Conservation (phyloP, 2,113 vertebrate genomes). For the Chaenocephalus aceratus region DNA sequence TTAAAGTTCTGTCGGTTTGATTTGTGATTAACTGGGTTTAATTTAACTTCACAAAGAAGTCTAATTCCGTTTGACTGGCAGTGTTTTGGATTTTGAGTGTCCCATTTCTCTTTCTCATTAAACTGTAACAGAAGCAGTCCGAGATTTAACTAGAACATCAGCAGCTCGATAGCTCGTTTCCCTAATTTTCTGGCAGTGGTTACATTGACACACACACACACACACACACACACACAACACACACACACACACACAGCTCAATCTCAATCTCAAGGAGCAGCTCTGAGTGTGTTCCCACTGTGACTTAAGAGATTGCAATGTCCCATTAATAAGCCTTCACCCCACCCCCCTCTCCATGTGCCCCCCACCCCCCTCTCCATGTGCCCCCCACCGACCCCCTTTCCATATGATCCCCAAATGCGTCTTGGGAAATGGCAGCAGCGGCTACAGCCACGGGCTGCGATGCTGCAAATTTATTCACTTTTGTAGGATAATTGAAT, state of each 20-base stretch:
- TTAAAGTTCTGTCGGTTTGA: background rate
- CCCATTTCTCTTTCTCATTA: background rate
- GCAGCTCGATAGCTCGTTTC: background rate
- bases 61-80: background rate
- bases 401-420: slow-evolving; percentile 53
- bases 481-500: slow-evolving; percentile 85
- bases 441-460: slow-evolving; percentile 64
- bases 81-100: background rate
- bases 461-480: slow-evolving; percentile 82
- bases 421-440: slow-evolving; percentile 71
- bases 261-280: slow-evolving; percentile 5
- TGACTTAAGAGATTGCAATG: slow-evolving; percentile 58
- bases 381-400: background rate
- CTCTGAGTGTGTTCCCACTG: slow-evolving; percentile 25
- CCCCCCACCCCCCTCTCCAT: no score
- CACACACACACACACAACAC: background rate
- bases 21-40: background rate
- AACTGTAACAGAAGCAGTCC: background rate
- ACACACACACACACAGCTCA: slow-evolving; percentile 4
- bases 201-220: background rate
- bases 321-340: slow-evolving; percentile 66
- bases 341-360: no score
- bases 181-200: background rate
- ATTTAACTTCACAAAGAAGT: background rate
- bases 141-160: slow-evolving; percentile 28